Conservation (phyloP, 2,797 vertebrate genomes). For the Amblyraja radiata region DNA sequence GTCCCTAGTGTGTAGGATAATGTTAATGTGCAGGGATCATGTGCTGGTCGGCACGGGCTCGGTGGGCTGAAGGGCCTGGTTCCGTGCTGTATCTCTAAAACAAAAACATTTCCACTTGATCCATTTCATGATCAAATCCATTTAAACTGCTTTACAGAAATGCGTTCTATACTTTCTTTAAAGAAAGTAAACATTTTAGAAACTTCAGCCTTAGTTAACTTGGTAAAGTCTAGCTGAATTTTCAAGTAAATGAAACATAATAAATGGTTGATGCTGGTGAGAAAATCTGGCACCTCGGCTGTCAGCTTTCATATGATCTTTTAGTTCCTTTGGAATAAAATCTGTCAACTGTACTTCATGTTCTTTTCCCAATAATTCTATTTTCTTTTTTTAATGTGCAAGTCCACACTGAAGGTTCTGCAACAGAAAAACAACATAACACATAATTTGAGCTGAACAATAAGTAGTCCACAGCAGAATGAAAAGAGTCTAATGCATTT, state of each 20-base stretch:
- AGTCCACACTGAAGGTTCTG: slow-evolving; percentile 61
- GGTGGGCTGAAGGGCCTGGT: too few species aligned
- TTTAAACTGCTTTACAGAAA: neutral
- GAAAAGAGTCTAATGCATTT: slow-evolving; percentile 70
- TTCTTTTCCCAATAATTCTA: slow-evolving; percentile 63
- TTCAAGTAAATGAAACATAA: slow-evolving; percentile 20
- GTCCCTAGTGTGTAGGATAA: too few species aligned
- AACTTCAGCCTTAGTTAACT: slow-evolving; percentile 7
- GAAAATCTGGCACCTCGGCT: slow-evolving; percentile 44
- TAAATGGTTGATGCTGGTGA: neutral
- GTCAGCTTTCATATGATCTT: slow-evolving; percentile 59
- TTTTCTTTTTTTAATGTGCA: slow-evolving; percentile 57
- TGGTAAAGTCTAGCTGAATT: slow-evolving; percentile 15
- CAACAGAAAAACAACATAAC: slow-evolving; percentile 60
- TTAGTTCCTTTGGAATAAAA: slow-evolving; percentile 56
- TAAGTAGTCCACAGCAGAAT: slow-evolving; percentile 61
- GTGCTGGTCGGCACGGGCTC: too few species aligned
- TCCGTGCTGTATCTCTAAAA: too few species aligned
- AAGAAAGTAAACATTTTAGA: neutral
- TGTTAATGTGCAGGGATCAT: too few species aligned
- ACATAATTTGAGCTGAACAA: slow-evolving; percentile 62
- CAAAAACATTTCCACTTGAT: too few species aligned
- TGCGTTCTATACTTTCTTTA: neutral
- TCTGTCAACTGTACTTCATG: slow-evolving; percentile 64
- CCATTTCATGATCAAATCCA: neutral